Evolutionary conservation across 2,888 invertebrate genomes (phyloP).

Genomic region (Scrobipalpa costella): DNA sequence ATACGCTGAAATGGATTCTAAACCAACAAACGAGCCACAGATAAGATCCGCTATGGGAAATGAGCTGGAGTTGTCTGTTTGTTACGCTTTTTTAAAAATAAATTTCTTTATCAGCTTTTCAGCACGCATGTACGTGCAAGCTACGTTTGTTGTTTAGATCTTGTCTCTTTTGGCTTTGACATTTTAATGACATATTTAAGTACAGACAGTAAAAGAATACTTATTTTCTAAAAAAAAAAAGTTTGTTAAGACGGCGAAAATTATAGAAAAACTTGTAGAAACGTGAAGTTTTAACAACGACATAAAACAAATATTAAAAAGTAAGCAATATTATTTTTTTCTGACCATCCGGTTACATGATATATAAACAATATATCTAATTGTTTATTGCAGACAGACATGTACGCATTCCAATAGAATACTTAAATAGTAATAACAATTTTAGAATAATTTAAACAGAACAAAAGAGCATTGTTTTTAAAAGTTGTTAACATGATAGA

Average conservation of each 20-base stretch:
- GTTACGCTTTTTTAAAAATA: not conserved
- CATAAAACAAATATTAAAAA: too few species aligned
- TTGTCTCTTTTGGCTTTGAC: not conserved
- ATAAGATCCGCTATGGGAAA: conserved; percentile 12
- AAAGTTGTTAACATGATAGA: conserved; percentile 1
- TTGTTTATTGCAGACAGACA: too few species aligned
- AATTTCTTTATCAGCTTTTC: conserved; percentile 7
- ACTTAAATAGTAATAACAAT: not conserved
- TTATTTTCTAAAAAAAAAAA: too few species aligned
- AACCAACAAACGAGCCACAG: conserved; percentile 5
- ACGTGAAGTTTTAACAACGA: too few species aligned
- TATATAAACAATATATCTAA: too few species aligned
- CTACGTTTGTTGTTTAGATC: not conserved
- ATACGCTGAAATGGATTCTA: conserved; percentile 4
- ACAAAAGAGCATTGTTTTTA: conserved; percentile 1
- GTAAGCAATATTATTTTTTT: too few species aligned
- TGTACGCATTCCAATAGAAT: too few species aligned
- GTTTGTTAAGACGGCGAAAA: too few species aligned
- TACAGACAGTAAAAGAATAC: not conserved
- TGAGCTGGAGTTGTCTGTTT: not conserved
- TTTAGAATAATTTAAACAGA: not conserved
- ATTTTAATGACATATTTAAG: not conserved
- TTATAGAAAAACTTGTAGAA: too few species aligned
- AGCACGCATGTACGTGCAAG: not conserved
- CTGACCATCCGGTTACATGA: too few species aligned